Evolutionary conservation across 2,113 vertebrate species (phyloP), one percentile per base, ranked within the genome.

Genomic region (Sapajus apella): DNA sequence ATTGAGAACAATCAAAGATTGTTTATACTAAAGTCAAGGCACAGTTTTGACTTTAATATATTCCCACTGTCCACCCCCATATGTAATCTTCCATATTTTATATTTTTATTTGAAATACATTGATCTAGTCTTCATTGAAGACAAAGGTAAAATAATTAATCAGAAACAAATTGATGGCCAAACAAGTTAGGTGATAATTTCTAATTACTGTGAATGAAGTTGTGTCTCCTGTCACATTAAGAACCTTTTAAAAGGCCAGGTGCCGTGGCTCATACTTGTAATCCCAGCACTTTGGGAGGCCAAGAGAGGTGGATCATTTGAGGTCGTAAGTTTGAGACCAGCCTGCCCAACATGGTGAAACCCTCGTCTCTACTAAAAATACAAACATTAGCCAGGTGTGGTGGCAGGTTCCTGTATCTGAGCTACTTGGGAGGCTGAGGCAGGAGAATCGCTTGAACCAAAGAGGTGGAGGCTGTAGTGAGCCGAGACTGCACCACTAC

Each of bases 91-190:
- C 27, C 1, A 1, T 94, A 56, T 66, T 47, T 35, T 95, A 5
- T 37, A 70, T 52, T 14, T 90, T 94, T 70, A 68, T 95, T 94
- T 96, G 23, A 96, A 92, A 66, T 84, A 68, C 72, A 17, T 92
- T 75, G 7, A 37, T 88, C 32, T 79, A 21, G 40, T 76, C 27
- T 95, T 88, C 20, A 68, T 11, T 70, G 20, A 96, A 66, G 58
- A 77, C 3, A 85, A 94, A 79, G 43, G 6, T 77, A 85, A 56
- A 95, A 55, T n/a, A 80, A 40, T 88, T 73, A 64, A 45, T 23
- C 79, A 95, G 87, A 94, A 87, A 27, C 20, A 93, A 81, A 90
- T 61, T 87, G 18, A 23, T 70, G 12, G n/a, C 81, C 77, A 90
- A 79, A 70, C 40, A 87, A 79, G 40, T 84, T 85, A 73, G 13